A percentile compares a stretch with the other conserved stretches of the same genome.
Evolutionary conservation across 37 sponge, comb jelly and placozoan species (phyloP).

Genomic region (Hormiphora californensis): DNA sequence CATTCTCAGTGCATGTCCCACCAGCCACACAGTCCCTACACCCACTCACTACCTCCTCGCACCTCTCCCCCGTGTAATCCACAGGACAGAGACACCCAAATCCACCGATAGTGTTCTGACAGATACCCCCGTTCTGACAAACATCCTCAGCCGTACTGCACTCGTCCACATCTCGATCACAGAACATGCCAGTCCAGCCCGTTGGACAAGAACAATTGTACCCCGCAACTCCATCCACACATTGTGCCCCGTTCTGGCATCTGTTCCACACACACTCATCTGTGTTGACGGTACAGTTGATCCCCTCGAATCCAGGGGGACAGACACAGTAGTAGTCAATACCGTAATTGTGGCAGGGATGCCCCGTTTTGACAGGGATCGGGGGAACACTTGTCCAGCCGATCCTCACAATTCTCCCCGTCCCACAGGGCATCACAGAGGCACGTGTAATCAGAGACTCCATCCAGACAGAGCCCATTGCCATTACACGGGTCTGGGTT

Average conservation of each 20-base stretch:
- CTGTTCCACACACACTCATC: conserved; percentile 37
- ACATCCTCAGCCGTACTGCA: conserved; percentile 4
- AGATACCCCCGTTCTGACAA: conserved; percentile 2
- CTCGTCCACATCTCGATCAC: conserved; percentile 55
- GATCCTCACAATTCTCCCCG: background rate
- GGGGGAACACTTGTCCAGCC: background rate
- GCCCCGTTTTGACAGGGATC: conserved; percentile 52
- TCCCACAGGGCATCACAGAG: conserved; percentile 28
- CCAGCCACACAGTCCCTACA: conserved; percentile 31
- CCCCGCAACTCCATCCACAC: background rate
- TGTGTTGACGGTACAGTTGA: background rate
- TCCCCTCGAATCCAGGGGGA: conserved; percentile 29
- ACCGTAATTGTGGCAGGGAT: conserved; percentile 20
- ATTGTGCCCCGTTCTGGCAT: background rate
- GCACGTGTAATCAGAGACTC: background rate
- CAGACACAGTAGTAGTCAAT: conserved; percentile 50
- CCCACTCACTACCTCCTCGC: conserved; percentile 8
- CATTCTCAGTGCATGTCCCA: conserved; percentile 27
- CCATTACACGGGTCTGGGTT: conserved; percentile 8
- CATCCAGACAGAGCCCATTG: conserved; percentile 31
- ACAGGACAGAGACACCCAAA: background rate
- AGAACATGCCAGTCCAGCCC: background rate
- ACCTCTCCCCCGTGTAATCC: background rate
- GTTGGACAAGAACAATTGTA: background rate
- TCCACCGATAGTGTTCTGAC: background rate